Percentiles rank a stretch among this genome's conserved stretches.
phyloP scores from a whole-genome alignment of 2,888 invertebrate genomes.

The Meganola albula region DNA sequence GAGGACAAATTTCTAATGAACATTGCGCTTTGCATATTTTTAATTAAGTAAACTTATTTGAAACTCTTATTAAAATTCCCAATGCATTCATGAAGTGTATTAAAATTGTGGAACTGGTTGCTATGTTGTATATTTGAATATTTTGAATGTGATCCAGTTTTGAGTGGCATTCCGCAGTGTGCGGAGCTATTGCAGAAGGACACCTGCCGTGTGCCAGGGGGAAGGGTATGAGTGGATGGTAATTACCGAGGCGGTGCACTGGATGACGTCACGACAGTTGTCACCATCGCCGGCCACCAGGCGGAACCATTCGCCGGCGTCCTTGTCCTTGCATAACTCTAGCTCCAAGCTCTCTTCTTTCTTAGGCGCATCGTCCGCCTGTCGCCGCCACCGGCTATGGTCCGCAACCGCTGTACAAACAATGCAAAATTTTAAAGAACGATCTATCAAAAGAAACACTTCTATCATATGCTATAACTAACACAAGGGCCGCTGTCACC shows the following conservation, averaged over 20 bases:
- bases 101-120: constrained; percentile 12
- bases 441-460: too few relatives aligned
- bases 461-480: too few relatives aligned
- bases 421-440: too few relatives aligned
- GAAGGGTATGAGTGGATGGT: too few relatives aligned
- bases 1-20: constrained; percentile 31
- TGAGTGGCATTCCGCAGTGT: constrained; percentile 16
- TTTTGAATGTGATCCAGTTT: constrained; percentile 24
- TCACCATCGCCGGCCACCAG: constrained; percentile 93
- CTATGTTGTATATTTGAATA: constrained; percentile 15
- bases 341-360: constrained; percentile 92
- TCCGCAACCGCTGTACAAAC: constrained; percentile 59
- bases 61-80: constrained; percentile 16
- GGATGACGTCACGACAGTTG: constrained; percentile 96
- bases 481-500: too few relatives aligned
- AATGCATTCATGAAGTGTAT: constrained; percentile 10
- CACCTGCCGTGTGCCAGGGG: too few relatives aligned
- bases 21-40: constrained; percentile 25
- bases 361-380: constrained; percentile 81
- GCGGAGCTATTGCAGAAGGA: constrained; percentile 7
- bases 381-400: constrained; percentile 80
- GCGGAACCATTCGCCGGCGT: constrained; percentile 96
- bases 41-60: constrained; percentile 18
- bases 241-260: constrained; percentile 94
- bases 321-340: constrained; percentile 95